Evolutionary conservation across 37 sponge, comb jelly and placozoan genomes (phyloP), one percentile per base, ranked within the genome.

Genomic region (Amphimedon queenslandica): DNA sequence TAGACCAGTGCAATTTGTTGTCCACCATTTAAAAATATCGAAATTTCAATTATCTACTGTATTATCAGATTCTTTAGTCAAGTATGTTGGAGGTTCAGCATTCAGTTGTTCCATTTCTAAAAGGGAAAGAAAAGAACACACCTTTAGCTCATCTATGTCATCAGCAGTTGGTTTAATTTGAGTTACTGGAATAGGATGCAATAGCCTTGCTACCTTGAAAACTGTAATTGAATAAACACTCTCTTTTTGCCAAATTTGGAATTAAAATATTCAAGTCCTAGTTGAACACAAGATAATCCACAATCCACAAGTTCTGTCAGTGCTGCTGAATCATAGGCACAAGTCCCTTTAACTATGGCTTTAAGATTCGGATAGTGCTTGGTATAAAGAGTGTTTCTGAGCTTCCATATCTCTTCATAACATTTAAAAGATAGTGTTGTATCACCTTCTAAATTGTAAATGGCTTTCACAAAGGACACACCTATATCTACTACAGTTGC

Each of bases 381-480:
- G 33, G 39, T 40, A 23, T 56, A 33, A 27, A 80, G 61, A 28
- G 63, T 35, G 20, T 8, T 13, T 47, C 13, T 47, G 13, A 47
- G 51, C 13, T 8, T 58, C 57, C 40, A 16, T 41, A 74, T 40
- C 6, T 33, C 72, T 37, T 82, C 83, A 39, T 57, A 82, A 53
- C 76, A 82, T 40, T 23, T 58, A 5, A 82, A 57, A 21, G 37
- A 71, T 16, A 82, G 27, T 61, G 71, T 64, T n/a, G 73, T 56
- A 70, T 82, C 77, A 35, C 77, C 77, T 53, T 81, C 82, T 20
- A 81, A 63, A 35, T 55, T 34, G 40, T 81, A 81, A 37, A 64
- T 70, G 28, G 82, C 63, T 67, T 84, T 77, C 25, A 78, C 79
- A 77, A 78, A 84, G 2, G 57, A 37, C 64, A 68, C 75, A 27